Evolutionary conservation across 2,797 vertebrate species (phyloP).

Genomic region (Hafferia zeledoni): DNA sequence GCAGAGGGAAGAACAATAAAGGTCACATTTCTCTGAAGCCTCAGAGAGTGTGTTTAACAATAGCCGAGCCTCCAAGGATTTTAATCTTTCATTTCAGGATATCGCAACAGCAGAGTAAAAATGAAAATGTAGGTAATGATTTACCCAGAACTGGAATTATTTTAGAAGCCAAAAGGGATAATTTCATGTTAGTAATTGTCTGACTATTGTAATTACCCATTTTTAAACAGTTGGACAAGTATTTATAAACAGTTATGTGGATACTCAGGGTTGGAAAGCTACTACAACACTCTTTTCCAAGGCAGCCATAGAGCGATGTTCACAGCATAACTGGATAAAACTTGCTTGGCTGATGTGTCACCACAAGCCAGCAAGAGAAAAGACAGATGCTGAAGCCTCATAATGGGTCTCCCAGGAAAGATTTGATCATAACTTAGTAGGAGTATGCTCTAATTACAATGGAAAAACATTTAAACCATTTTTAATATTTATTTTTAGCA

Average conservation of each 20-base stretch:
- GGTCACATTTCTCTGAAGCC: neutral
- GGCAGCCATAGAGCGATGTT: neutral
- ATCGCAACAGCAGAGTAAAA: neutral
- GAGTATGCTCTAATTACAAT: neutral
- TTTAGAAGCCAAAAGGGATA: neutral
- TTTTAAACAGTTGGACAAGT: neutral
- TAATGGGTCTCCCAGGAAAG: neutral
- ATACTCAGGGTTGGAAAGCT: neutral
- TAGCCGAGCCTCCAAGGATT: neutral
- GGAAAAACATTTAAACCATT: fast-evolving
- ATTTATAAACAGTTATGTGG: neutral
- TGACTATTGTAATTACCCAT: neutral
- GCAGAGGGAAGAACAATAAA: neutral
- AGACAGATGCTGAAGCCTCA: neutral
- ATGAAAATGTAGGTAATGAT: neutral
- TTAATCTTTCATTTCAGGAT: neutral
- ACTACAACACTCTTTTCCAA: neutral
- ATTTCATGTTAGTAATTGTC: neutral
- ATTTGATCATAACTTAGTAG: neutral
- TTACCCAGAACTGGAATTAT: neutral
- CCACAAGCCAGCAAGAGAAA: neutral
- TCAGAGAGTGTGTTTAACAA: neutral
- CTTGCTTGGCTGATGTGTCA: neutral
- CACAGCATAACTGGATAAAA: neutral
- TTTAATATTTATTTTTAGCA: neutral